Conservation (phyloP, 2,797 vertebrate genomes). For the Acrocephalus scirpaceus region DNA sequence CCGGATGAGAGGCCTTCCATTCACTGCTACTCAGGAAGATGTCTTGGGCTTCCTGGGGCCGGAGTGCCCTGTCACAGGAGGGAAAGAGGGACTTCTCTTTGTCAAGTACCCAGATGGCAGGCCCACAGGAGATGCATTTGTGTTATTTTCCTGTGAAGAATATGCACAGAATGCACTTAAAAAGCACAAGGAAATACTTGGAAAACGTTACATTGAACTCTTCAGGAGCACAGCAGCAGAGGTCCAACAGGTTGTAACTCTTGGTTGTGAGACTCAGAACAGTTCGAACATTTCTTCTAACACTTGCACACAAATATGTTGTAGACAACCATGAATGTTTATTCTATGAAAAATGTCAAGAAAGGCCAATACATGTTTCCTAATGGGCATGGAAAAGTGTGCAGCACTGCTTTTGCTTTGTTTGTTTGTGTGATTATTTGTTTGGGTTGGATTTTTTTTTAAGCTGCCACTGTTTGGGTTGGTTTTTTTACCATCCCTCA, state of each 20-base stretch:
- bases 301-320: rapidly evolving
- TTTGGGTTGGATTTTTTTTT: too few species aligned
- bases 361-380: background rate
- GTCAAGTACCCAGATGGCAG: constrained; percentile 96
- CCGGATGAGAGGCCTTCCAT: constrained; percentile 91
- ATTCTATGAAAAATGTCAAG: background rate
- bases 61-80: constrained; percentile 90
- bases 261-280: background rate
- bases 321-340: background rate
- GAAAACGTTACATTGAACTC: constrained; percentile 96
- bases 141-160: constrained; percentile 95
- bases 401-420: background rate
- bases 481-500: background rate
- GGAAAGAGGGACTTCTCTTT: constrained; percentile 91
- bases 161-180: constrained; percentile 93
- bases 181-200: constrained; percentile 96
- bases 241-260: constrained; percentile 89
- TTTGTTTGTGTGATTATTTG: background rate
- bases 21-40: constrained; percentile 89
- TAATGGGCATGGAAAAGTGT: background rate
- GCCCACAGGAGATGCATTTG: constrained; percentile 95
- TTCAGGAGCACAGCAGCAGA: constrained; percentile 96
- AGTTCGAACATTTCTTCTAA: background rate
- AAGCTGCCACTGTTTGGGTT: too few species aligned
- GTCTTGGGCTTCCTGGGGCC: constrained; percentile 90